phyloP scores from a whole-genome alignment of 2,113 vertebrate species.

The Abramis brama region DNA sequence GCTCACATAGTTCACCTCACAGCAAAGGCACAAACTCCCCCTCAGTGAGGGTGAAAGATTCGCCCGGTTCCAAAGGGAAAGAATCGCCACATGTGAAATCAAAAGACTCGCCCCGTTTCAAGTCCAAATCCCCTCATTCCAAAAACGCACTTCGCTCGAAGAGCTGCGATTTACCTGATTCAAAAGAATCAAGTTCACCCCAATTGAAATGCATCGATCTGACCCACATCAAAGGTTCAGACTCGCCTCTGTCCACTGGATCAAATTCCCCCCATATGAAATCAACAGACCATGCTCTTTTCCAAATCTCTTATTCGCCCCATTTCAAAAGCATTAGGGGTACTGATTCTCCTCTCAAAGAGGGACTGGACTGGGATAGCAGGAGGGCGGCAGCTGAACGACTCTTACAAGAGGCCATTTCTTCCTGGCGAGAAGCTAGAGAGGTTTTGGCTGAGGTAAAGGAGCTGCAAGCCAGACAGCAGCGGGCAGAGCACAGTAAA shows the following conservation, averaged over 20 bases:
- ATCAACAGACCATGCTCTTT: constrained; percentile 48
- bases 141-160: constrained; percentile 51
- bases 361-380: constrained; percentile 74
- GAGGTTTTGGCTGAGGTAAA: constrained; percentile 91
- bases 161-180: constrained; percentile 49
- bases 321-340: constrained; percentile 62
- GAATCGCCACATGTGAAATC: constrained; percentile 72
- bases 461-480: constrained; percentile 86
- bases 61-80: constrained; percentile 66
- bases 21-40: constrained; percentile 59
- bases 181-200: constrained; percentile 46
- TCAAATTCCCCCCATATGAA: constrained; percentile 49
- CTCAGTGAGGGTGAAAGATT: constrained; percentile 65
- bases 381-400: constrained; percentile 85
- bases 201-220: constrained; percentile 50
- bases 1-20: constrained; percentile 60
- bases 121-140: constrained; percentile 40
- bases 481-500: constrained; percentile 80
- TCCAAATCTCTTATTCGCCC: constrained; percentile 38
- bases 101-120: constrained; percentile 63
- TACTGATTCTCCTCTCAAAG: constrained; percentile 68
- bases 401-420: constrained; percentile 89
- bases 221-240: constrained; percentile 52
- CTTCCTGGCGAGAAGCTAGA: constrained; percentile 90
- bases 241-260: constrained; percentile 43